Evolutionary conservation across 2,113 vertebrate genomes (phyloP), one percentile per base, ranked within the genome.

Genomic region (Bothrops jararaca): DNA sequence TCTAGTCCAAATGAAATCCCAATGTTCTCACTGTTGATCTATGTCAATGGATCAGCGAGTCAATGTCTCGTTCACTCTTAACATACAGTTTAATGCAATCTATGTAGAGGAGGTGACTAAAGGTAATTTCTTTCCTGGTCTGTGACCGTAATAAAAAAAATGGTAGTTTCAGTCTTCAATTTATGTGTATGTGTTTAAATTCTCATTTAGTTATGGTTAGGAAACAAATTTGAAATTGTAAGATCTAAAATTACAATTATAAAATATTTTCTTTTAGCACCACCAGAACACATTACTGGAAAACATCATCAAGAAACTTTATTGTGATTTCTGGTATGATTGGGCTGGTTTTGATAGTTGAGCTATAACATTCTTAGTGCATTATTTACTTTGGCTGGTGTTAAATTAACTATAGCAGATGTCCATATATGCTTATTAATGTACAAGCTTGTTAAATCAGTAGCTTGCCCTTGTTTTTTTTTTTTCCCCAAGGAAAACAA

Each of bases 321-420:
- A 12, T 53, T 18, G 64, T 29, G 13, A 39, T 22, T 90, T 56
- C 42, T 39, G 39, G 24, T 3, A 26, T 22, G 29, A 87, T 48
- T 54, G 69, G 69, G 24, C 50, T 93, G 24, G 34, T 54, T 58
- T 53, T 87, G 45, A 34, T 74, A 54, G 58, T 48, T 91, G 85
- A 87, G 69, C 50, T 23, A 4, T 74, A 88, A 87, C 50, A 56
- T 15, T 90, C 18, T 74, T 87, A 60, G 48, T 92, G 57, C 29
- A 60, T 89, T 64, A 85, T 64, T 90, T 86, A 86, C 45, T 90
- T 57, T 64, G 48, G 34, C 24, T 86, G 64, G 74, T 69, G 56
- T 45, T 87, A 80, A 18, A 86, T 86, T 93, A 93, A 86, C 80
- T 53, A 23, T 56, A 86, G 26, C 10, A 87, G 60, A 91, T 64